phyloP scores from a whole-genome alignment of 2,888 invertebrate species.

The Zygogramma bicolorata region DNA sequence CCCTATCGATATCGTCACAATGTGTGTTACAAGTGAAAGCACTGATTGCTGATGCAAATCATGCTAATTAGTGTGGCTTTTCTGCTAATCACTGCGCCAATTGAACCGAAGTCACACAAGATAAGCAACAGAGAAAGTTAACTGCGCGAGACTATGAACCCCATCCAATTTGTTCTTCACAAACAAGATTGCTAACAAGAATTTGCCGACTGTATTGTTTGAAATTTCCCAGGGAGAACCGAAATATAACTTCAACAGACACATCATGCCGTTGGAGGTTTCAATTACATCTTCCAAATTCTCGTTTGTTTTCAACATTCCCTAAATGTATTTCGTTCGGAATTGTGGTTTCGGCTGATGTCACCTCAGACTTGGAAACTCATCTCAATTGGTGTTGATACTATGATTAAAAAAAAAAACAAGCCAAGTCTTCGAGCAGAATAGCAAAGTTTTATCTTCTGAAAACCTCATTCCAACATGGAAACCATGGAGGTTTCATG shows the following conservation, averaged over 20 bases:
- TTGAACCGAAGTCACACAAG: conserved; percentile 41
- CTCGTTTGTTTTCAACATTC: background rate
- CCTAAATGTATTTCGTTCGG: background rate
- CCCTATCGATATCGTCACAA: background rate
- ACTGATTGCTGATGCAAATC: background rate
- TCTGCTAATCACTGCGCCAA: conserved; percentile 31
- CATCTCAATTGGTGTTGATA: too few relatives aligned
- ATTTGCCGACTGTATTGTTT: conserved; percentile 44
- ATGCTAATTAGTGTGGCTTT: background rate
- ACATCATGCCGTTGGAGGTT: background rate
- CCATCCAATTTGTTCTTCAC: conserved; percentile 48
- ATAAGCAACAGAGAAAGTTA: conserved; percentile 49
- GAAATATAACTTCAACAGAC: conserved; percentile 7
- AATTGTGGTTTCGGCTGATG: background rate
- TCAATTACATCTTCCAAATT: background rate
- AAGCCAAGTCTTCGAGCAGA: too few relatives aligned
- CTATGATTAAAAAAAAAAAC: too few relatives aligned
- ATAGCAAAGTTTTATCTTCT: too few relatives aligned
- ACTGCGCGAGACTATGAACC: conserved; percentile 42
- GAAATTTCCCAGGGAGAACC: conserved; percentile 44
- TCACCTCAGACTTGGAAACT: background rate
- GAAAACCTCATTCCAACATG: too few relatives aligned
- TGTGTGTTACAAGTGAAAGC: background rate
- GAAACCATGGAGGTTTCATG: too few relatives aligned
- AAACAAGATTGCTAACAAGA: conserved; percentile 42